Conservation (phyloP, 2,113 vertebrate genomes). For the Ciconia maguari region DNA sequence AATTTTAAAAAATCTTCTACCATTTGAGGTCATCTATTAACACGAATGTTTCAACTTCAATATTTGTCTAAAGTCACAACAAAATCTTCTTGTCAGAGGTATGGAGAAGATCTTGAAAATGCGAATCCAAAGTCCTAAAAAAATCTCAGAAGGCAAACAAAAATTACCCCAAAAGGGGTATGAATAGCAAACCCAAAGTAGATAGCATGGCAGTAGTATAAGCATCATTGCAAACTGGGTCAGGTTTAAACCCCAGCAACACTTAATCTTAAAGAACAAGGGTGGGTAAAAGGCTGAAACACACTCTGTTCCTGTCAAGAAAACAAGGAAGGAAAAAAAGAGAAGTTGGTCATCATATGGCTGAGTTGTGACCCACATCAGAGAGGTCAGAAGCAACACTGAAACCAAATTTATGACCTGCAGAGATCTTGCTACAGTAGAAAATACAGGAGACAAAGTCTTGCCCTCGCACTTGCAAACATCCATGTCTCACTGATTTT, state of each 20-base stretch:
- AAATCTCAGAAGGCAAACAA: neutral
- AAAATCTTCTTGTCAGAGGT: neutral
- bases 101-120: neutral
- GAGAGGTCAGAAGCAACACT: neutral
- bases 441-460: neutral
- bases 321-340: neutral
- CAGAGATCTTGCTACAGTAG: neutral
- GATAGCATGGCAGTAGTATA: neutral
- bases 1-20: neutral
- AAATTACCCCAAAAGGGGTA: neutral
- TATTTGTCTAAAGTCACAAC: neutral
- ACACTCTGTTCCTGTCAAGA: neutral
- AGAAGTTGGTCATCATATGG: neutral
- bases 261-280: neutral
- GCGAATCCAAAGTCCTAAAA: neutral
- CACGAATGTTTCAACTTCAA: neutral
- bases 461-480: neutral
- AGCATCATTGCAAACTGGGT: neutral
- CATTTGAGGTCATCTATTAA: neutral
- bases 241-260: neutral
- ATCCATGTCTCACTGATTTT: neutral
- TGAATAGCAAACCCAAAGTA: neutral
- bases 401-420: neutral
- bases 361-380: neutral
- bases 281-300: neutral